Evolutionary conservation across 1,140 invertebrate genomes (phyloP).

Genomic region (Drosophila navojoa): DNA sequence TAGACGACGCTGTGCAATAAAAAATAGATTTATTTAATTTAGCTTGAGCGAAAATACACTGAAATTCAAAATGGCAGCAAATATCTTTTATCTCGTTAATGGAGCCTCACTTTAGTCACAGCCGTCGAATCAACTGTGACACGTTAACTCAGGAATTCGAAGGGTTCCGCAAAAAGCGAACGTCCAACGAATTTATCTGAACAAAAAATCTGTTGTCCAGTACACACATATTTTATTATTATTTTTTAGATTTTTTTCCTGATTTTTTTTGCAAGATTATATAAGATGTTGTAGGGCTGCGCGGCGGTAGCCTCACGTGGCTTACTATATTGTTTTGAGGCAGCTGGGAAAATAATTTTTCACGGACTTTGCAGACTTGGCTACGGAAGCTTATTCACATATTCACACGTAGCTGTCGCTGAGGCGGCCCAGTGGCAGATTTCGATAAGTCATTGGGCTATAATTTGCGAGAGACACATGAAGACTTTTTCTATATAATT

Average conservation of each 20-base stretch:
- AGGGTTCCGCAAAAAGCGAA: slow-evolving; percentile 22
- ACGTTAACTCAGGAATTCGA: slow-evolving; percentile 37
- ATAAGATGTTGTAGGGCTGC: slow-evolving; percentile 38
- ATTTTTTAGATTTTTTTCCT: not conserved
- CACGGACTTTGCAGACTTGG: slow-evolving; percentile 55
- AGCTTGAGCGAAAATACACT: not conserved
- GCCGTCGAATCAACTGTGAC: slow-evolving; percentile 25
- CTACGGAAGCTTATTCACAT: slow-evolving; percentile 67
- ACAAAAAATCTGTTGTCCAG: slow-evolving; percentile 33
- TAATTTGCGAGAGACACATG: slow-evolving; percentile 57
- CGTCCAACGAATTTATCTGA: not conserved
- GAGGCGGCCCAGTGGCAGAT: slow-evolving; percentile 69
- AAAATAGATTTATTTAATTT: slow-evolving; percentile 22
- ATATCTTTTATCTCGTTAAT: slow-evolving; percentile 7
- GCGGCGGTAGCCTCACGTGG: slow-evolving; percentile 1
- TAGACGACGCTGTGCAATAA: slow-evolving; percentile 10
- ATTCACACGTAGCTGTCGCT: slow-evolving; percentile 64
- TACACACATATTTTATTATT: slow-evolving; percentile 11
- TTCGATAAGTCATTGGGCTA: slow-evolving; percentile 80
- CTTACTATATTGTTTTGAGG: slow-evolving; percentile 34
- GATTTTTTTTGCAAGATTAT: slow-evolving; percentile 24
- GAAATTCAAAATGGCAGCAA: slow-evolving; percentile 3
- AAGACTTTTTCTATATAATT: slow-evolving; percentile 78
- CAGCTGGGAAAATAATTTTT: slow-evolving; percentile 61
- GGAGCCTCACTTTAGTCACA: slow-evolving; percentile 14